Evolutionary conservation across 1,140 invertebrate genomes (phyloP).

Genomic region (Sipha flava): DNA sequence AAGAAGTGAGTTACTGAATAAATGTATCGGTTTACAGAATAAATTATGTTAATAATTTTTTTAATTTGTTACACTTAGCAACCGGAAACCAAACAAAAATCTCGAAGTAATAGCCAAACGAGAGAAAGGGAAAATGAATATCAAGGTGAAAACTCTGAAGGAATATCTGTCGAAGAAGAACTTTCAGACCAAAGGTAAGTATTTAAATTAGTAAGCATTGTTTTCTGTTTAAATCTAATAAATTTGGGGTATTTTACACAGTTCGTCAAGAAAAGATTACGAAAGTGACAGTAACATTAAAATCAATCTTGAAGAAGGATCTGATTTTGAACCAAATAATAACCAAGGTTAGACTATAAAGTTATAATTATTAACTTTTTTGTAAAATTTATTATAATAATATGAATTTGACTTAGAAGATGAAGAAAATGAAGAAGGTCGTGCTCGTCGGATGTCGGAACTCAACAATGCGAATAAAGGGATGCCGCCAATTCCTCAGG

Average conservation of each 20-base stretch:
- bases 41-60: background rate
- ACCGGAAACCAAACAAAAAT: constrained; percentile 12
- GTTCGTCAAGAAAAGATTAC: background rate
- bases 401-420: background rate
- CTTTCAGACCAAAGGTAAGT: constrained; percentile 1
- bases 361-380: background rate
- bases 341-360: constrained; percentile 2
- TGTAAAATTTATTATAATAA: background rate
- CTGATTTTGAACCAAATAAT: background rate
- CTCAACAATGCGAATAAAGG: constrained; percentile 77
- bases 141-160: constrained; percentile 16
- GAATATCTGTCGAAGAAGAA: constrained; percentile 12
- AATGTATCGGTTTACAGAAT: too few relatives aligned
- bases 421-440: constrained; percentile 37
- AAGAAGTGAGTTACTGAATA: constrained; percentile 59
- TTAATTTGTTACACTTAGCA: background rate
- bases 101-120: constrained; percentile 21
- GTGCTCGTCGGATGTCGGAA: constrained; percentile 64
- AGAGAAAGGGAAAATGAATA: background rate
- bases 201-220: background rate
- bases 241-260: background rate
- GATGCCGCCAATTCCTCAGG: constrained; percentile 90
- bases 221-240: background rate
- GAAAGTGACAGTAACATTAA: constrained; percentile 19
- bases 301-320: constrained; percentile 13